phyloP scores from a whole-genome alignment of 2,113 vertebrate species.

The Eretmochelys imbricata region DNA sequence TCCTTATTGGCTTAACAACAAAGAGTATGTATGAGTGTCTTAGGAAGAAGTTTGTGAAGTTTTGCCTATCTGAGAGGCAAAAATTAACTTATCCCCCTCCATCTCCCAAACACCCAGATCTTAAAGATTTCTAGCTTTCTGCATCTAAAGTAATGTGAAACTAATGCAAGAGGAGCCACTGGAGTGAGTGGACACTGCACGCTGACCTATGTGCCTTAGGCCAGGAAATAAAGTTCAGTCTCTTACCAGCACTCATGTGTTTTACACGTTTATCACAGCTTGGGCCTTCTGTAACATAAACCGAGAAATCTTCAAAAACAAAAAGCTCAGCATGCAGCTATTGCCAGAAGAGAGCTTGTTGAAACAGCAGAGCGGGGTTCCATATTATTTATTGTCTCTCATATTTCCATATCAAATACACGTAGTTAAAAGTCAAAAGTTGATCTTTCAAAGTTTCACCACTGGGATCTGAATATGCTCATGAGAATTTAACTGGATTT shows the following conservation, averaged over 20 bases:
- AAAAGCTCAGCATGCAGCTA: conserved; percentile 34
- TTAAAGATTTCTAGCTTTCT: background rate
- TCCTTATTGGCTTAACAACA: conserved; percentile 37
- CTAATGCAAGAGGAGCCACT: background rate
- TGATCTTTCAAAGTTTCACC: conserved; percentile 22
- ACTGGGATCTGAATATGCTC: conserved; percentile 34
- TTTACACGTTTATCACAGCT: conserved; percentile 14
- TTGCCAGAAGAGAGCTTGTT: conserved; percentile 20
- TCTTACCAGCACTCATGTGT: conserved; percentile 7
- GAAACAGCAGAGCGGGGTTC: background rate
- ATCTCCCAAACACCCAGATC: background rate
- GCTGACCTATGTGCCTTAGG: conserved; percentile 2
- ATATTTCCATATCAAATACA: conserved; percentile 16
- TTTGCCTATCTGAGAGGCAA: conserved; percentile 46
- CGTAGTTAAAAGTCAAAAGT: conserved; percentile 48
- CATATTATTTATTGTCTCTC: conserved; percentile 12
- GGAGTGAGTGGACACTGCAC: conserved; percentile 2
- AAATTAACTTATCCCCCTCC: background rate
- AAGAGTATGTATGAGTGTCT: conserved; percentile 10
- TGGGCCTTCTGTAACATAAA: conserved; percentile 6
- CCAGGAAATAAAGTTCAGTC: background rate
- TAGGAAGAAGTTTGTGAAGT: conserved; percentile 10
- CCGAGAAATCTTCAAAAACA: conserved; percentile 45
- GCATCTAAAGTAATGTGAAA: background rate
- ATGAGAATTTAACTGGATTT: background rate